Conservation (phyloP, 2,113 vertebrate species). For the Gambusia holbrooki region DNA sequence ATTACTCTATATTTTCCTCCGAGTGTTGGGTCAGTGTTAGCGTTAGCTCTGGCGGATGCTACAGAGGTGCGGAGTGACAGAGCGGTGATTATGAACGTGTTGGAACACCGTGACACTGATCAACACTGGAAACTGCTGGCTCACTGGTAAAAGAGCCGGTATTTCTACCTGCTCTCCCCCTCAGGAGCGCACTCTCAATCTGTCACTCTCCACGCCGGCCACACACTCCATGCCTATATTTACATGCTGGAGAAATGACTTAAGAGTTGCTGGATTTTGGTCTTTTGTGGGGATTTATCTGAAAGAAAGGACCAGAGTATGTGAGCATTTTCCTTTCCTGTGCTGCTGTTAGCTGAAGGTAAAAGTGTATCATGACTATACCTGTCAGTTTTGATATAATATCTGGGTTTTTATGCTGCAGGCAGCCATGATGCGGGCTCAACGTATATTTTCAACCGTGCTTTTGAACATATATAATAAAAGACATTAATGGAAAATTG, state of each 20-base stretch:
- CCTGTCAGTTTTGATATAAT: conserved; percentile 12
- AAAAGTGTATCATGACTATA: not conserved
- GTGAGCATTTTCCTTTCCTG: not conserved
- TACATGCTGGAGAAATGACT: not conserved
- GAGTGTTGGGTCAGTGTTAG: not conserved
- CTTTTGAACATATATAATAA: conserved; percentile 18
- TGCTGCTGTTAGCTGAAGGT: conserved; percentile 4
- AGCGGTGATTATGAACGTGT: conserved; percentile 7
- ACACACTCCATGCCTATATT: conserved; percentile 5
- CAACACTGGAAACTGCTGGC: conserved; percentile 1
- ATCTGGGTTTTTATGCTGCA: conserved; percentile 2
- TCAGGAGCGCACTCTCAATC: conserved; percentile 22
- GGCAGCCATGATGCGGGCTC: not conserved
- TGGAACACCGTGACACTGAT: not conserved
- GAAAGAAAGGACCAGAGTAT: not conserved
- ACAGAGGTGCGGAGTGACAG: not conserved
- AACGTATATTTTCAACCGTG: conserved; percentile 2
- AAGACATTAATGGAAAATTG: conserved; percentile 46
- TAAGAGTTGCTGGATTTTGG: conserved; percentile 7
- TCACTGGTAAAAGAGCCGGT: not conserved
- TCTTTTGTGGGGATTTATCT: conserved; percentile 14
- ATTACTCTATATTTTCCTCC: not conserved
- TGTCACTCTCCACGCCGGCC: conserved; percentile 1
- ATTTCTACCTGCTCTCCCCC: conserved; percentile 10
- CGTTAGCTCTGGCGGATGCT: conserved; percentile 1